These are phyloP conservation scores for Drosophila nr. medialis DNA, from an alignment of 2,888 invertebrate genomes.

Conservation along the genomic window DNA sequence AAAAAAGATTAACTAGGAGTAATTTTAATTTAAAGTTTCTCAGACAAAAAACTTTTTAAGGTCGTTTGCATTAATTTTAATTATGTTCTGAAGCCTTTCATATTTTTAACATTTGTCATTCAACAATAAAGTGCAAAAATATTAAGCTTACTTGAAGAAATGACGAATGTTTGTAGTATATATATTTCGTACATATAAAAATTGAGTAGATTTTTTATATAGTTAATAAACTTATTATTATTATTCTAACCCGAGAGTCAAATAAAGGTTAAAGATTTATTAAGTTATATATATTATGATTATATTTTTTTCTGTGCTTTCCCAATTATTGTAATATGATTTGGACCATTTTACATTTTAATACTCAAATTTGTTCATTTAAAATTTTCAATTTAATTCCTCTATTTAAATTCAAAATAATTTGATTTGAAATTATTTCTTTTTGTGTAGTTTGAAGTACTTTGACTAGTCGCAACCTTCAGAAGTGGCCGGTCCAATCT, in stretches of 20 bases:
- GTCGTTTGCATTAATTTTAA: neutral
- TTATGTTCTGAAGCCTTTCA: neutral
- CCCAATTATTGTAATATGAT: too few relatives aligned
- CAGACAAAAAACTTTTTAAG: neutral
- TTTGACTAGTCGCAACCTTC: slow-evolving; percentile 43
- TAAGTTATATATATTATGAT: too few relatives aligned
- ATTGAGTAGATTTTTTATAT: neutral
- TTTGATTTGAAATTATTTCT: neutral
- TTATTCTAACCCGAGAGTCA: neutral
- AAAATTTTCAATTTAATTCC: neutral
- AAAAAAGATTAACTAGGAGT: neutral
- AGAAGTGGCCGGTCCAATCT: slow-evolving; percentile 26
- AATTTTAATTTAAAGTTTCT: neutral
- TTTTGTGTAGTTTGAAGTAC: slow-evolving; percentile 10
- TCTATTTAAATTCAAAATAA: neutral
- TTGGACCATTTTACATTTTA: neutral
- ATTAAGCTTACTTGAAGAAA: neutral
- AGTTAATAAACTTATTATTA: neutral
- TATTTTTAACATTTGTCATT: neutral
- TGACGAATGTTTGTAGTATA: too few relatives aligned
- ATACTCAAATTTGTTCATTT: rapidly evolving
- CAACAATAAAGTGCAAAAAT: neutral
- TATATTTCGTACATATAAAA: neutral
- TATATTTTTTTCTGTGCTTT: neutral
- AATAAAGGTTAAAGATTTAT: neutral